A percentile compares a stretch with the other conserved stretches of the same genome.
These are phyloP conservation scores for Oreochromis mossambicus DNA, from an alignment of 2,797 vertebrate species.

Conservation along the genomic window DNA sequence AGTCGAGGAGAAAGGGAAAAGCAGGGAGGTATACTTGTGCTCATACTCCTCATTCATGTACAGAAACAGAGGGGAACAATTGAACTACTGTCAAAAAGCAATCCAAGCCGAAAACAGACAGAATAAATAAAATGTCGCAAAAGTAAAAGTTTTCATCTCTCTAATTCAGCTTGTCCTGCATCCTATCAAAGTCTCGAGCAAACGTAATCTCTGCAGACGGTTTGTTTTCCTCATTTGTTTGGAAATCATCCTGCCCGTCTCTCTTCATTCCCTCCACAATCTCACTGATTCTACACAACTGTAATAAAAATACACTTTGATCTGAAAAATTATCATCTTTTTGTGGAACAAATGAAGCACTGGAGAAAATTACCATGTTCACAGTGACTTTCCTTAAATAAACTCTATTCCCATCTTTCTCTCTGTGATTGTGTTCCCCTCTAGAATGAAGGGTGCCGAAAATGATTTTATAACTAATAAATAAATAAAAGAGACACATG, in stretches of 20 bases:
- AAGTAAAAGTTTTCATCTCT: not conserved
- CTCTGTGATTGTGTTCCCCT: too few relatives aligned
- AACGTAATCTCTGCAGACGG: conserved; percentile 4
- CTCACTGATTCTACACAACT: conserved; percentile 15
- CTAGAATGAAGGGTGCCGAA: not conserved
- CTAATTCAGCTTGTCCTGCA: not conserved
- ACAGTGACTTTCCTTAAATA: not conserved
- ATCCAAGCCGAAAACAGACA: not conserved
- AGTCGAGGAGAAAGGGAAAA: not conserved
- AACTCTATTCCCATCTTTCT: not conserved
- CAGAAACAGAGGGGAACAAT: not conserved
- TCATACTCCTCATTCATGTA: not conserved
- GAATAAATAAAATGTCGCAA: not conserved
- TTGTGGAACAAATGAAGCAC: conserved; percentile 19
- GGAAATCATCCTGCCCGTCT: conserved; percentile 1
- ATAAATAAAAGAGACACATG: not conserved
- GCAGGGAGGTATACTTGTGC: not conserved
- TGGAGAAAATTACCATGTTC: not conserved
- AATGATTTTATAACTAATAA: not conserved
- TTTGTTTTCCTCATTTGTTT: conserved; percentile 33
- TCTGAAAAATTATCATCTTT: conserved; percentile 12
- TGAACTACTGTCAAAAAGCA: not conserved
- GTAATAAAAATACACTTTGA: conserved; percentile 33
- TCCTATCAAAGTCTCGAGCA: not conserved
- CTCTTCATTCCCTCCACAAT: not conserved